Conservation (phyloP, 1,140 invertebrate species). For the Wasmannia auropunctata region DNA sequence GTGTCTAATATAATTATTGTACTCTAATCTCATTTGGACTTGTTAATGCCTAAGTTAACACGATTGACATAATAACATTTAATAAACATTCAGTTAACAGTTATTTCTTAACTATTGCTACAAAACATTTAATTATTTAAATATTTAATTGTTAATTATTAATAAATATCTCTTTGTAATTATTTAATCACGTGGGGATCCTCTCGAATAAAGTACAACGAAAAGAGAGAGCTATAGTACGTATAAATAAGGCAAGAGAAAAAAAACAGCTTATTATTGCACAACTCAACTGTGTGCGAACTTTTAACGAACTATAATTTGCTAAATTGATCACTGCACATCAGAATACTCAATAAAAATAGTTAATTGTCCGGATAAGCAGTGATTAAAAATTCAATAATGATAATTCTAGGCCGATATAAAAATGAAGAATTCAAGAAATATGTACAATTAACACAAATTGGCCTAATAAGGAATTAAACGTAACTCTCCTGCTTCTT, state of each 20-base stretch:
- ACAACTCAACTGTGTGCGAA: not conserved
- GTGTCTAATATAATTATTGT: constrained; percentile 34
- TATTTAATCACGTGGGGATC: not conserved
- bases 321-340: not conserved
- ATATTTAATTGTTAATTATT: not conserved
- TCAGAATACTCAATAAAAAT: not conserved
- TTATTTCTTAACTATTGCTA: constrained; percentile 22
- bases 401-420: not conserved
- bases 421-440: not conserved
- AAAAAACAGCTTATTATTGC: not conserved
- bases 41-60: constrained; percentile 15
- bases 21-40: constrained; percentile 24
- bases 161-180: constrained; percentile 13
- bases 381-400: not conserved
- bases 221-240: not conserved
- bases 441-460: not conserved
- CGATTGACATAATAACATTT: constrained; percentile 10
- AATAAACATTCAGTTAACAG: constrained; percentile 44
- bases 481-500: constrained; percentile 79
- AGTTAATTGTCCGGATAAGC: not conserved
- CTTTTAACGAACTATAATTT: not conserved
- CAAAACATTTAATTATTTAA: not conserved
- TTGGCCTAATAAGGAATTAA: constrained; percentile 36
- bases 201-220: not conserved
- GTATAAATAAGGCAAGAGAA: not conserved